Evolutionary conservation across 2,113 vertebrate genomes (phyloP), one percentile per base, ranked within the genome.

Genomic region (Alethe diademata): DNA sequence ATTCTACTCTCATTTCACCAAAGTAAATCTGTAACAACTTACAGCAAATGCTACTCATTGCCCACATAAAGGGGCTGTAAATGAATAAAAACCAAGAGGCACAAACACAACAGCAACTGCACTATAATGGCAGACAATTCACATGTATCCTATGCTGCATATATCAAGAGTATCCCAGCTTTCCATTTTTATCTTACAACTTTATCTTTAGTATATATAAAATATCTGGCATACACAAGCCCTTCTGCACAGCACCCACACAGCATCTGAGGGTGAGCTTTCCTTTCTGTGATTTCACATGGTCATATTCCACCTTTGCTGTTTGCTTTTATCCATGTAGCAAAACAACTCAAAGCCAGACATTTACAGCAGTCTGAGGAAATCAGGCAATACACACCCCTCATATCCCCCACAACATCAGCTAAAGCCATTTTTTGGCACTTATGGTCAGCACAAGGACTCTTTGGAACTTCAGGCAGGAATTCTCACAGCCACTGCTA

Each of bases 381-480:
- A 88, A 60, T 45, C 6, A 43, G 43, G 24, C 24, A 53, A 16
- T 1, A 42, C 78, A n/a, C 45, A 38, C 5, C 11, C 4, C 51
- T 57, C 61, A 42, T 9, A 33, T 92, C 28, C 54, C 19, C 35
- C 35, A 61, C 40, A 11, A 2, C 19, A 25, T 17, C 8, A 69
- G 29, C 23, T 35, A 43, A 85, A 82, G 38, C 19, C 38, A 8
- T 58, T 79, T 94, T 78, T 31, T 2, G 1, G 86, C 53, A 58
- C 16, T 1, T 20, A 42, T 8, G 1, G 0, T 14, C 23, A 81
- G 62, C 50, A 42, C 17, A 33, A 57, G 51, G 25, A 66, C 62
- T 38, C 70, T 74, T 15, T 26, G 26, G 43, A 57, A 40, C 28
- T 20, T 28, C 9, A 90, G 51, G 48, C 28, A 94, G 54, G 82